Evolutionary conservation across 2,888 invertebrate species (phyloP).

Genomic region (Lithophane semibrunnea): DNA sequence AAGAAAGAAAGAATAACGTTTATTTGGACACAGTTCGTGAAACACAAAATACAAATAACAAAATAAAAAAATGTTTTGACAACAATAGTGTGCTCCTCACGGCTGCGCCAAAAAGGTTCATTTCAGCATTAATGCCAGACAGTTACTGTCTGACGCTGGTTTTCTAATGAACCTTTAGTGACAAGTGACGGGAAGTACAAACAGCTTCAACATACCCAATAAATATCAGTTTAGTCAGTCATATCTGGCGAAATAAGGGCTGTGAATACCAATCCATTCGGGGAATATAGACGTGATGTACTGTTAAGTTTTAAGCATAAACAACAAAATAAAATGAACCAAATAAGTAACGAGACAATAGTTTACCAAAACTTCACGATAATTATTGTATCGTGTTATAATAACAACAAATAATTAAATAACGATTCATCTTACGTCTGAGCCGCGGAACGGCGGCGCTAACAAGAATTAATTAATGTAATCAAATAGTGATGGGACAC

Average conservation of each 20-base stretch:
- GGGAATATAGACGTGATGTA: not conserved
- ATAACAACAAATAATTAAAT: slow-evolving; percentile 53
- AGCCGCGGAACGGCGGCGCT: slow-evolving; percentile 7
- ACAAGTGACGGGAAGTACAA: too few relatives aligned
- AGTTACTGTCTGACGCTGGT: too few relatives aligned
- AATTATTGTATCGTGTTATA: slow-evolving; percentile 5
- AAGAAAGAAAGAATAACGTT: too few relatives aligned
- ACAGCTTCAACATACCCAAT: too few relatives aligned
- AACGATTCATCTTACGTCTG: slow-evolving; percentile 52
- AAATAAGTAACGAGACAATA: not conserved
- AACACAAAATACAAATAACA: too few relatives aligned
- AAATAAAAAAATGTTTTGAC: too few relatives aligned
- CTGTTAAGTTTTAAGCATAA: too few relatives aligned
- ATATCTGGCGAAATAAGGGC: not conserved
- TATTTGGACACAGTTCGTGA: too few relatives aligned
- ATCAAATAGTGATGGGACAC: slow-evolving; percentile 48
- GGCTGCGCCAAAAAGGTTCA: too few relatives aligned
- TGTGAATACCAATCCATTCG: not conserved
- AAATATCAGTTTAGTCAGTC: not conserved
- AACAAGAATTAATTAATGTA: slow-evolving; percentile 50
- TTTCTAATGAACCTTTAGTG: too few relatives aligned
- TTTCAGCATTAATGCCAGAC: too few relatives aligned
- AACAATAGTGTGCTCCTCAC: too few relatives aligned
- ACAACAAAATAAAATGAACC: not conserved
- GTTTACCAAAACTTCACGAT: not conserved